These are phyloP conservation scores for Micronycteris hirsuta DNA, from an alignment of 2,113 vertebrate genomes.

Conservation along the genomic window DNA sequence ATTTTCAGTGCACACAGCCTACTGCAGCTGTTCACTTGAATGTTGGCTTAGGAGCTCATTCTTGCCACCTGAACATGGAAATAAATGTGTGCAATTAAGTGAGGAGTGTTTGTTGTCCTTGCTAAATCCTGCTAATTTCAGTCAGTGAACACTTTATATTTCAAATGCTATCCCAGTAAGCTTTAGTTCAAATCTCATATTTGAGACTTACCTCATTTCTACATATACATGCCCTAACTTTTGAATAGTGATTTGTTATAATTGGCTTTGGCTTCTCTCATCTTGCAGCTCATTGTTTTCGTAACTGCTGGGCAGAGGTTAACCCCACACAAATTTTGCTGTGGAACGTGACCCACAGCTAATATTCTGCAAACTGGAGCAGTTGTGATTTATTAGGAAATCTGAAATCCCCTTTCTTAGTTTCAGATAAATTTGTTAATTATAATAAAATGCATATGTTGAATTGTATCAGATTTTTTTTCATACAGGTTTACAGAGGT, in stretches of 20 bases:
- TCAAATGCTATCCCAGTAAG: slow-evolving; percentile 38
- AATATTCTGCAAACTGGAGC: slow-evolving; percentile 35
- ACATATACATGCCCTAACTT: neutral
- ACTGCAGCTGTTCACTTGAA: slow-evolving; percentile 85
- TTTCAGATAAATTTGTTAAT: slow-evolving; percentile 43
- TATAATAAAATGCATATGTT: neutral
- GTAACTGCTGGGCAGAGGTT: slow-evolving; percentile 51
- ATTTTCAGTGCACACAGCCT: slow-evolving; percentile 78
- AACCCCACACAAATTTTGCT: neutral
- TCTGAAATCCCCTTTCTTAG: slow-evolving; percentile 28
- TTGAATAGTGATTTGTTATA: slow-evolving; percentile 51
- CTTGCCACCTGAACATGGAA: slow-evolving; percentile 81
- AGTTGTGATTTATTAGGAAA: slow-evolving; percentile 29
- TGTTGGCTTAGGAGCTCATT: slow-evolving; percentile 79
- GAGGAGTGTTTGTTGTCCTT: slow-evolving; percentile 75
- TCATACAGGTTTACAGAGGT: neutral
- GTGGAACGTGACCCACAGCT: slow-evolving; percentile 28
- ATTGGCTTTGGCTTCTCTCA: slow-evolving; percentile 42
- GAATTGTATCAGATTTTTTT: slow-evolving; percentile 17
- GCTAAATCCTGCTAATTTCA: slow-evolving; percentile 72
- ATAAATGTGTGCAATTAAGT: slow-evolving; percentile 80
- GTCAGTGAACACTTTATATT: slow-evolving; percentile 65
- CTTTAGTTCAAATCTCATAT: slow-evolving; percentile 30
- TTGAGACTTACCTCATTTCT: slow-evolving; percentile 39
- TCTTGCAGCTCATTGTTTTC: slow-evolving; percentile 45